phyloP scores from a whole-genome alignment of 2,113 vertebrate genomes.

The Pungitius pungitius region DNA sequence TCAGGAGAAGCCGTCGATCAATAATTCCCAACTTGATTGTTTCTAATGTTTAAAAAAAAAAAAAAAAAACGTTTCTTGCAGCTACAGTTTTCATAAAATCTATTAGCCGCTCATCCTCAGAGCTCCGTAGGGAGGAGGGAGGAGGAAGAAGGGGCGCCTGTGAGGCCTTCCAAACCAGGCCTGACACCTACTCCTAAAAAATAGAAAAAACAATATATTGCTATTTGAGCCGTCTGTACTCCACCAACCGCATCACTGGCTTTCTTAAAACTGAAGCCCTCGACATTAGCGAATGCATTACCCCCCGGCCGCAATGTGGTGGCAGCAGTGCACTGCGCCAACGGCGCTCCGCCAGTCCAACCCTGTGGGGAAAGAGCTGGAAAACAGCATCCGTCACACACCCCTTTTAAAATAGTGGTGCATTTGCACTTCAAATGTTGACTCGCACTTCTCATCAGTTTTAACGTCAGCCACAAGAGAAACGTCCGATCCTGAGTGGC shows the following conservation, averaged over 20 bases:
- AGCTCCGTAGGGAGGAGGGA: no score
- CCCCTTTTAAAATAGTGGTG: background rate
- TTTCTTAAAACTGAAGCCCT: background rate
- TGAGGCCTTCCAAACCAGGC: background rate
- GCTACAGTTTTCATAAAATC: no score
- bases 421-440: constrained; percentile 7
- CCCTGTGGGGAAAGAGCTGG: background rate
- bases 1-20: no score
- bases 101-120: no score
- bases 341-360: background rate
- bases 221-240: background rate
- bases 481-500: background rate
- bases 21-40: background rate
- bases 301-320: constrained; percentile 35
- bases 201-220: background rate
- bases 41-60: background rate
- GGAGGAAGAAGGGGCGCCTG: no score
- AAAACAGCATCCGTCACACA: background rate
- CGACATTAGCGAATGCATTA: constrained; percentile 5
- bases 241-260: background rate
- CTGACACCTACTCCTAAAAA: background rate
- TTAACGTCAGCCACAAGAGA: background rate
- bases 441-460: background rate
- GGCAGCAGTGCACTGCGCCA: constrained; percentile 61
- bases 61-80: background rate